Evolutionary conservation across 2,797 vertebrate genomes (phyloP), one percentile per base, ranked within the genome.

Genomic region (Phrynocephalus vlangalii): DNA sequence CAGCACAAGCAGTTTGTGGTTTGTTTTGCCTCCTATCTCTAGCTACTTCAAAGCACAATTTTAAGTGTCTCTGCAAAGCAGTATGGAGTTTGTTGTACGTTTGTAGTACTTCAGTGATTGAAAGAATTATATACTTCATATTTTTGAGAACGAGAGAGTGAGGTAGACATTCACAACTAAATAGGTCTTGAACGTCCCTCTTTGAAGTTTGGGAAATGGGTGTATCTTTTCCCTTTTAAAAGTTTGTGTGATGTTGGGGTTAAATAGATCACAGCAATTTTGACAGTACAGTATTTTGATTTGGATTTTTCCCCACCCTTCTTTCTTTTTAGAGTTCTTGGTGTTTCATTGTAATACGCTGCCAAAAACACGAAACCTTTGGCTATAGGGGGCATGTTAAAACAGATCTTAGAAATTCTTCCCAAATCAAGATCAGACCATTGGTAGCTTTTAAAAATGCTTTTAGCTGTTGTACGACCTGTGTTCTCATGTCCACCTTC

Each of bases 401-500:
- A 44, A 82, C 91, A 78, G 85, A 79, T 26, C 90, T 72, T 2
- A 82, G 13, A 52, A 52, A 88, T 87, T 89, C 77, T 93, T 91
- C 70, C 70, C 86, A 87, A 81, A 87, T 77, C 3, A 26, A 28
- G 67, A 76, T 92, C 15, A 63, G 11, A 4, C 3, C 81, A 90
- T 44, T 88, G 11, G 24, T 90, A 91, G 87, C 67, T 44, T 81
- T 67, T 80, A 76, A 89, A 92, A 90, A 72, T 56, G 60, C n/a
- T 5, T 24, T n/a, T 18, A 67, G 4, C 26, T 50, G 83, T 38
- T 83, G 81, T 91, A 77, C n/a, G 33, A 91, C 92, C 87, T 82
- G 89, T 93, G 83, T 93, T 85, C 89, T 95, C 87, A 11, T 88
- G 91, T 85, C 89, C 86, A 90, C 82, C 83, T 93, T 87, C 63